Evolutionary conservation across 2,797 vertebrate genomes (phyloP).

Genomic region (Pseudomugil gertrudae): DNA sequence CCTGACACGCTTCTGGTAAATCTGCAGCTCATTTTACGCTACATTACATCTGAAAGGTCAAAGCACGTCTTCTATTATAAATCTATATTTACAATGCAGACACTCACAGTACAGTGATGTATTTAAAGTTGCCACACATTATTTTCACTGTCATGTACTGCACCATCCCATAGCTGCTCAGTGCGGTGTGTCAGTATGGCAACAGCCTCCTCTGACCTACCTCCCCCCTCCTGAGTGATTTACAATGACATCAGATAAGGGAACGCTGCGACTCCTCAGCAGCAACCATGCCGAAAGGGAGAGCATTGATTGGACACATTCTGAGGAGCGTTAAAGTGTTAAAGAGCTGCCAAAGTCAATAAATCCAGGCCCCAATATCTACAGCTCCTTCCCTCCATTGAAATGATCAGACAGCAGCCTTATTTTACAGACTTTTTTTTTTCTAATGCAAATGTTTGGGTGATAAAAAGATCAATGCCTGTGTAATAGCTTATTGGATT

Average conservation of each 20-base stretch:
- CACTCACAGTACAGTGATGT: slow-evolving; percentile 20
- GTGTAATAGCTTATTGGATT: slow-evolving; percentile 79
- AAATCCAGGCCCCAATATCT: slow-evolving; percentile 64
- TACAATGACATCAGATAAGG: slow-evolving; percentile 76
- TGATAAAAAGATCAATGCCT: slow-evolving; percentile 72
- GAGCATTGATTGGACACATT: slow-evolving; percentile 78
- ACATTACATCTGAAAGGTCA: slow-evolving; percentile 69
- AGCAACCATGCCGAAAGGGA: slow-evolving; percentile 35
- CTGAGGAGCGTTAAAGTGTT: slow-evolving; percentile 75
- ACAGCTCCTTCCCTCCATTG: slow-evolving; percentile 39
- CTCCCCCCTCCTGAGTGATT: slow-evolving; percentile 68
- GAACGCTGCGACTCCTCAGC: slow-evolving; percentile 54
- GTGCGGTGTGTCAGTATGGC: slow-evolving; percentile 12
- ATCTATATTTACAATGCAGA: slow-evolving; percentile 35
- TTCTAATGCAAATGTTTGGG: slow-evolving; percentile 77
- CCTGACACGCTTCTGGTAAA: slow-evolving; percentile 44
- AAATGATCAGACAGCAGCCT: slow-evolving; percentile 43
- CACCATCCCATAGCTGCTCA: slow-evolving; percentile 23
- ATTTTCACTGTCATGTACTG: slow-evolving; percentile 44
- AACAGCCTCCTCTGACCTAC: slow-evolving; percentile 50
- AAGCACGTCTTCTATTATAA: slow-evolving; percentile 30
- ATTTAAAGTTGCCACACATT: slow-evolving; percentile 23
- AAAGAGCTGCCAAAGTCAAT: slow-evolving; percentile 77
- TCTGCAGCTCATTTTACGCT: slow-evolving; percentile 60
- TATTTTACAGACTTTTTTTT: slow-evolving; percentile 48